Evolutionary conservation across 2,888 invertebrate species (phyloP).

Genomic region (Biston stratarius): DNA sequence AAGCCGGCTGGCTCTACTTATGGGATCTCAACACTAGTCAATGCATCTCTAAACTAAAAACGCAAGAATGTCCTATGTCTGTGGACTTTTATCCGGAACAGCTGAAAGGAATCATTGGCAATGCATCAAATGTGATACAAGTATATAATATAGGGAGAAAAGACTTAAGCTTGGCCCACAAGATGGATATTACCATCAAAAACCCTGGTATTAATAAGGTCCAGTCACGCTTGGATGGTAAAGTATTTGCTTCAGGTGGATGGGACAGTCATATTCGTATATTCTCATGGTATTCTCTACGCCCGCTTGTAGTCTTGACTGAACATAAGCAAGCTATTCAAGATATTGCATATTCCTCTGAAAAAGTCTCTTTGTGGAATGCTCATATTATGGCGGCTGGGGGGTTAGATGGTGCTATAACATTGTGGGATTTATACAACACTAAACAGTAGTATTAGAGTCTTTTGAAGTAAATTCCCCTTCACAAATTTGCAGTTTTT

Average conservation of each 20-base stretch:
- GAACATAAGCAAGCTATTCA: slow-evolving; percentile 90
- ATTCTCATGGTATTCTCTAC: slow-evolving; percentile 92
- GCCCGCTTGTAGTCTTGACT: slow-evolving; percentile 90
- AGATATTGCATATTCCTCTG: slow-evolving; percentile 90
- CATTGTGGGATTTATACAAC: slow-evolving; percentile 93
- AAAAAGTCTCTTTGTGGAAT: slow-evolving; percentile 89
- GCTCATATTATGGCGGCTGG: slow-evolving; percentile 93
- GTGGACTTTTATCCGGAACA: slow-evolving; percentile 89
- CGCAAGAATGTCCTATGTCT: slow-evolving; percentile 89
- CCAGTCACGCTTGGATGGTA: slow-evolving; percentile 89
- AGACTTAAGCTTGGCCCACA: slow-evolving; percentile 84
- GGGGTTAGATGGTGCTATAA: slow-evolving; percentile 91
- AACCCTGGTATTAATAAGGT: slow-evolving; percentile 91
- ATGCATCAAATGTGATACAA: slow-evolving; percentile 87
- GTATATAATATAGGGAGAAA: slow-evolving; percentile 86
- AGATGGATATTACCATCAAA: slow-evolving; percentile 88
- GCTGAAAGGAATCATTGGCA: slow-evolving; percentile 89
- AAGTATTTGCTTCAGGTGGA: slow-evolving; percentile 91
- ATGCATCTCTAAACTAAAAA: slow-evolving; percentile 84
- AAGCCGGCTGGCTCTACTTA: slow-evolving; percentile 90
- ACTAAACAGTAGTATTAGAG: slow-evolving; percentile 64
- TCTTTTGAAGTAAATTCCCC: slow-evolving; percentile 38
- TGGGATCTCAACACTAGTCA: slow-evolving; percentile 90
- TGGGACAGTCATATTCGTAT: slow-evolving; percentile 92
- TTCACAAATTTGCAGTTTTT: slow-evolving; percentile 14